phyloP scores from a whole-genome alignment of 2,888 invertebrate genomes.

The Drosophila lutescens region DNA sequence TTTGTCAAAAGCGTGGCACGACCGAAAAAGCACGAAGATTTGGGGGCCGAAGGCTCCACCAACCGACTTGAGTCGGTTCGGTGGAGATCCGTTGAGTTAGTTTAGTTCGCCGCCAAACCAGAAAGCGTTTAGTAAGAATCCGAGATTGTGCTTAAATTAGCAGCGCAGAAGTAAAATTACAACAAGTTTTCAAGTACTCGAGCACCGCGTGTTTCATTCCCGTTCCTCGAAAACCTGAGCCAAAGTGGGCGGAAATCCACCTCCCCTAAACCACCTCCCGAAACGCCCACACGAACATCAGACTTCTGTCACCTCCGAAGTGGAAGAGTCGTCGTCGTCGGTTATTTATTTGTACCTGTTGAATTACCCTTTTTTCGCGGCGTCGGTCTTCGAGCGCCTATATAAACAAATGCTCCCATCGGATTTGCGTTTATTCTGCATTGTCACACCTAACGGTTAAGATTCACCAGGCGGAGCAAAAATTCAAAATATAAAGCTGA shows the following conservation, averaged over 20 bases:
- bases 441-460: conserved; percentile 68
- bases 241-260: conserved; percentile 20
- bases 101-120: conserved; percentile 56
- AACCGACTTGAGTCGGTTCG: conserved; percentile 41
- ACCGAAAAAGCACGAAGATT: conserved; percentile 40
- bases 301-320: conserved; percentile 47
- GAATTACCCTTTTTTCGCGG: conserved; percentile 66
- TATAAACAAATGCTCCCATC: conserved; percentile 70
- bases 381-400: conserved; percentile 56
- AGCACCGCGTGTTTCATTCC: conserved; percentile 6
- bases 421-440: conserved; percentile 76
- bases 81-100: conserved; percentile 45
- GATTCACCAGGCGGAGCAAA: conserved; percentile 31
- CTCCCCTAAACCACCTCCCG: not conserved
- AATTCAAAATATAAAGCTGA: not conserved
- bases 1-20: conserved; percentile 75
- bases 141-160: conserved; percentile 26
- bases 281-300: conserved; percentile 51
- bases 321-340: conserved; percentile 27
- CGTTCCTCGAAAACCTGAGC: conserved; percentile 8
- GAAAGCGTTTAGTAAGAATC: conserved; percentile 32
- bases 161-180: conserved; percentile 31
- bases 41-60: conserved; percentile 22
- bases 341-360: conserved; percentile 66
- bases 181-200: conserved; percentile 49